Evolutionary conservation across 2,888 invertebrate genomes (phyloP), one percentile per base, ranked within the genome.

Genomic region (Cancer borealis): DNA sequence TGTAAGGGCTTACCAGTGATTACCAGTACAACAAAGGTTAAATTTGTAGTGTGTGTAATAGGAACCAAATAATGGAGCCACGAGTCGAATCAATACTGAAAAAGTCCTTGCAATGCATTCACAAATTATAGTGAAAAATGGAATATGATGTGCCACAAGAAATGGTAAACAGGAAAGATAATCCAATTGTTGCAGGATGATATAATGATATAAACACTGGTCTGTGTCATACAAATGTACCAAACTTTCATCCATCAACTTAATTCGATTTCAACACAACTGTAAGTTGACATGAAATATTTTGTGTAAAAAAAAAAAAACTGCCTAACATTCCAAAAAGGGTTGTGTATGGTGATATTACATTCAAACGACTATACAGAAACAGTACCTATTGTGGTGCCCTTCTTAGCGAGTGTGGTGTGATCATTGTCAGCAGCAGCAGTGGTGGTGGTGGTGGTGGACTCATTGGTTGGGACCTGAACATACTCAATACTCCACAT

Each of bases 401-500:
- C n/a, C 17, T 91, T 92, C 49, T 88, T 92, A 17, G 60, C 12
- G 10, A 39, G 84, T 46, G 39, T 26, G 49, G 54, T 46, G 1
- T 87, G 39, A 47, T 92, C 91, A 8, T 21, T 73, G 14, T 88
- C 60, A 5, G 45, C 88, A 90, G 14, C 60, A 39, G 21, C 47
- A 30, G 66, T 66, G 54, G 47, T 60, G 39, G 66, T 21, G 46
- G 46, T 30, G 12, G 89, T 92, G 39, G 66, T 88, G 79, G 89
- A 92, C 10, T 94, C 94, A 17, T 95, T 93, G 10, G 94, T 89
- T 66, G 95, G 94, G 45, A 95, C 94, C 97, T 98, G 98, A 90
- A 98, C 98, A 96, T 99, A 99, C 96, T 99, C 99, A 96, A 99
- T 97, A 14, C 99, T 99, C 99, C 99, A 99, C 99, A 99, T 99